Base-by-base conservation (phyloP, 2,113 vertebrate species). In the Ceuthmochares aereus region DNA sequence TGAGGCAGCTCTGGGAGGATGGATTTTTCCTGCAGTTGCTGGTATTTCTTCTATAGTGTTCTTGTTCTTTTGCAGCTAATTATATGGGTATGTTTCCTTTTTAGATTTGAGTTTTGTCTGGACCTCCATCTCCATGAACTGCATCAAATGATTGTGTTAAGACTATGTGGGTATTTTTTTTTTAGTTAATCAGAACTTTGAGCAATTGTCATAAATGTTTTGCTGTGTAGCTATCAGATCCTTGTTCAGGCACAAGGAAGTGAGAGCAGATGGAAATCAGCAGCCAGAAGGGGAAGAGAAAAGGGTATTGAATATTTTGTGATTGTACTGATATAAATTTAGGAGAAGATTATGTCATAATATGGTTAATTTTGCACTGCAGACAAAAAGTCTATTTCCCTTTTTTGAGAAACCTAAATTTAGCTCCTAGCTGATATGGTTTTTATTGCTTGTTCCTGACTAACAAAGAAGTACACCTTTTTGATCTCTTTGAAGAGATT, bases 331-430 rank as follows among this genome's bases (percentile, higher is more conserved):
- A 69, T 74, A 66, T 89, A 83, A 66, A 52, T 87, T 93, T 90
- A 74, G 59, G 34, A 81, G 26, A 75, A 78, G 34, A 34, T 93
- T 84, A 84, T 90, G 80, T 95, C 84, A 84, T 87, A 82, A 64
- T 75, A 69, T 79, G 81, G 84, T 96, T 55, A 91, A 80, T 73
- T 87, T 78, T 83, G 79, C 27, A 32, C 21, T 79, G 74, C 19
- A 47, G 63, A 47, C 21, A 85, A 73, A 87, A 80, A 60, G 30
- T 34, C 42, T 84, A 22, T 52, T 89, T 94, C 89, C 55, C 32
- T 79, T 91, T 95, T 89, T 81, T 93, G 70, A 70, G 78, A 91
- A 94, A 42, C 55, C 62, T 89, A 87, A 89, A 76, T 91, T 96
- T 96, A 95, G 32, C 51, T 76, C 14, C 47, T 73, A 62, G 51